These are phyloP conservation scores for Pholis gunnellus DNA, from an alignment of 2,113 vertebrate genomes.

Conservation along the genomic window DNA sequence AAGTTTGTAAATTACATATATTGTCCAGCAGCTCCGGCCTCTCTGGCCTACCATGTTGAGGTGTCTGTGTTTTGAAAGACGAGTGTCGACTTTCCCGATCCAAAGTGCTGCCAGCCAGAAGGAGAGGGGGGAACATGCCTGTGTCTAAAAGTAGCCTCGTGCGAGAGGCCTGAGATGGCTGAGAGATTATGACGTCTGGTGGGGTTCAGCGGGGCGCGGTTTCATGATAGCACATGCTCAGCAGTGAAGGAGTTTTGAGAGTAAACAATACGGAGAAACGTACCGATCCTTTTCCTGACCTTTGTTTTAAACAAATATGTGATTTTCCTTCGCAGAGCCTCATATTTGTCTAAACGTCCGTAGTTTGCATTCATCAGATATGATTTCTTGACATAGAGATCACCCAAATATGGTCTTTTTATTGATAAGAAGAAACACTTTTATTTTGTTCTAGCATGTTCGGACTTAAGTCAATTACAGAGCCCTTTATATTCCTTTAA, in stretches of 20 bases:
- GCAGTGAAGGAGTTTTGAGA: slow-evolving; percentile 1
- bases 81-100: slow-evolving; percentile 26
- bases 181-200: slow-evolving; percentile 36
- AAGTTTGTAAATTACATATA: slow-evolving; percentile 8
- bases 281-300: background rate
- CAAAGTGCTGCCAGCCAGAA: slow-evolving; percentile 20
- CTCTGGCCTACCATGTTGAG: background rate
- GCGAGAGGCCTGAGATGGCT: slow-evolving; percentile 33
- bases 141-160: slow-evolving; percentile 57
- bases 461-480: too few relatives aligned
- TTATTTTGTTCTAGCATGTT: too few relatives aligned
- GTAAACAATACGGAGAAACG: slow-evolving; percentile 3
- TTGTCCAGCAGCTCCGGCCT: background rate
- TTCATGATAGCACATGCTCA: background rate
- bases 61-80: slow-evolving; percentile 30
- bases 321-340: background rate
- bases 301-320: background rate
- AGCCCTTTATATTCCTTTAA: too few relatives aligned
- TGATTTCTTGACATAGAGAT: background rate
- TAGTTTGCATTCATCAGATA: background rate
- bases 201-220: background rate
- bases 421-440: background rate
- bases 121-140: slow-evolving; percentile 32
- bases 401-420: background rate
- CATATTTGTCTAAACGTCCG: background rate